A percentile compares a stretch with the other conserved stretches of the same genome.
Evolutionary conservation across 2,113 vertebrate genomes (phyloP).

Genomic region (Poecilia latipinna): DNA sequence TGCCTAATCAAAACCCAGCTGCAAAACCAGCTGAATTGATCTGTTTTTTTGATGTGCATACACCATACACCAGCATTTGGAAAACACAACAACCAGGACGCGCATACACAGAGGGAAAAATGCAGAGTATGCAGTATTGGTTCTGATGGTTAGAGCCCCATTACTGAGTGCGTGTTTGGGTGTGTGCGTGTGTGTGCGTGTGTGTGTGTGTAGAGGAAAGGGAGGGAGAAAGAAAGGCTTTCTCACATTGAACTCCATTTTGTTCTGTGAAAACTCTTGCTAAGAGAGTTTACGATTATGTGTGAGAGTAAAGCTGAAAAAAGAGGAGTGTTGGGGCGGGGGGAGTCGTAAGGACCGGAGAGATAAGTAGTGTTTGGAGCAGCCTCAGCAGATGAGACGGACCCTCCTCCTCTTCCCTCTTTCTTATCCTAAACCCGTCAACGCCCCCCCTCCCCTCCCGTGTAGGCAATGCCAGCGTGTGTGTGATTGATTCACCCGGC

Average conservation of each 20-base stretch:
- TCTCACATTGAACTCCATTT: constrained; percentile 31
- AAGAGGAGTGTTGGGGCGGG: not conserved
- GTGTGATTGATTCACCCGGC: constrained; percentile 69
- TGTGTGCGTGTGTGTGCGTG: not conserved
- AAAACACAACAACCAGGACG: constrained; percentile 9
- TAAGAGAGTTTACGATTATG: constrained; percentile 35
- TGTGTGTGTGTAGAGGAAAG: constrained; percentile 10
- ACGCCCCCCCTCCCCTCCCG: constrained; percentile 12
- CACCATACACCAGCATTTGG: constrained; percentile 32
- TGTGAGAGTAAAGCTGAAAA: constrained; percentile 5
- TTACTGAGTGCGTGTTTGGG: not conserved
- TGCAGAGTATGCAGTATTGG: constrained; percentile 43
- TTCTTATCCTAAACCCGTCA: constrained; percentile 13
- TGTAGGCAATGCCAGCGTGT: constrained; percentile 42
- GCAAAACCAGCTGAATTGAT: constrained; percentile 66
- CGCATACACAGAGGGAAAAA: constrained; percentile 36
- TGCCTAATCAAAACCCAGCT: constrained; percentile 70
- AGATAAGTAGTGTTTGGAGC: constrained; percentile 59
- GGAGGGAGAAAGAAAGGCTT: constrained; percentile 36
- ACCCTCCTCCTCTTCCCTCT: constrained; percentile 9
- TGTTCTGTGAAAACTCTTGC: constrained; percentile 34
- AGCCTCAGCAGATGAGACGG: constrained; percentile 21
- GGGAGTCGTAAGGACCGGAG: constrained; percentile 38
- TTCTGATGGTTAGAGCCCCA: constrained; percentile 21
- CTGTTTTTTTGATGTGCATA: constrained; percentile 49